Percentiles rank a stretch among this genome's conserved stretches.
Evolutionary conservation across 2,888 invertebrate genomes (phyloP).

Genomic region (Sarcophaga variegata): DNA sequence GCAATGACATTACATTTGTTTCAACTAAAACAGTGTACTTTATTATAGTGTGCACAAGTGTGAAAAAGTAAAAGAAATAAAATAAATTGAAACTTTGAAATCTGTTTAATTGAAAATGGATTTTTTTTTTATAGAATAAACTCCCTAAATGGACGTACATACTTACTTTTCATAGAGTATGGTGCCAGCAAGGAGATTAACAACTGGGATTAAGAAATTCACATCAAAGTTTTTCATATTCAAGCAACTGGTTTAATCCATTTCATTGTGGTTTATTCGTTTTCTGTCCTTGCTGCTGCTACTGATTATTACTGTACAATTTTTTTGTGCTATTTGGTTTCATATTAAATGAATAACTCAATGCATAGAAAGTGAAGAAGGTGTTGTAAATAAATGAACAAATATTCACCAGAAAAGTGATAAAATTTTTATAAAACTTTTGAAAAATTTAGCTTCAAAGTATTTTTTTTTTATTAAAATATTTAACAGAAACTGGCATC

Average conservation of each 20-base stretch:
- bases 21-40: too few relatives aligned
- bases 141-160: too few relatives aligned
- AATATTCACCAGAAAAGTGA: too few relatives aligned
- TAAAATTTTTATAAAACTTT: neutral
- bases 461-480: too few relatives aligned
- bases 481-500: too few relatives aligned
- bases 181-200: constrained; percentile 42
- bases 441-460: neutral
- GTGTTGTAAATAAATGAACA: too few relatives aligned
- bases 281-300: neutral
- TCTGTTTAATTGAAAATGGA: constrained; percentile 61
- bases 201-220: constrained; percentile 40
- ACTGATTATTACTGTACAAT: constrained; percentile 39
- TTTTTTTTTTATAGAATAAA: constrained; percentile 9
- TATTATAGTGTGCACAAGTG: neutral
- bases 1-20: too few relatives aligned
- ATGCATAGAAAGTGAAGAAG: too few relatives aligned
- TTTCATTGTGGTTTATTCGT: constrained; percentile 39
- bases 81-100: constrained; percentile 30
- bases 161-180: constrained; percentile 10
- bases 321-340: constrained; percentile 22
- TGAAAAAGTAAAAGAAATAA: constrained; percentile 11
- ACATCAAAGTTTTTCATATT: constrained; percentile 6
- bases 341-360: constrained; percentile 31
- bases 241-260: neutral